Evolutionary conservation across 30 jellyfish, hydroid and myxozoan species (phyloP), one percentile per base, ranked within the genome.

Genomic region (Nemopilema nomurai): DNA sequence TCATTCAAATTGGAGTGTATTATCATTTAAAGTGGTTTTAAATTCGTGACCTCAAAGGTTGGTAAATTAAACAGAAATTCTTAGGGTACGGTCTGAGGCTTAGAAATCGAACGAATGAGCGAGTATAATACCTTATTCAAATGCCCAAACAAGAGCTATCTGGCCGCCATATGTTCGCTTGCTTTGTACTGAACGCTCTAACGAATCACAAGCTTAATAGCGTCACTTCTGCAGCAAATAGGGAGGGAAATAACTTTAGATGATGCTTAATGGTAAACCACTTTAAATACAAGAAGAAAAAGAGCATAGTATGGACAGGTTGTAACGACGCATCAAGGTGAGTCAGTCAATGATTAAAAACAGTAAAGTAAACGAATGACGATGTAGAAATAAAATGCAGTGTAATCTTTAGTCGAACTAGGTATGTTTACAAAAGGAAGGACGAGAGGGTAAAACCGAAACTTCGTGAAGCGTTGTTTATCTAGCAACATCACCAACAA

Each of bases 41-140:
- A 32, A 80, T 80, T 80, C 89, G 89, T 80, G 89, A 80, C 89
- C 89, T 80, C 89, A 80, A 66, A 68, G 80, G 74, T 30, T 66
- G 29, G 53, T 0, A 28, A 63, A 18, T 64, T 70, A 65, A 67
- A 70, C 49, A 79, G 65, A 80, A 28, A 28, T 80, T 80, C 78
- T 20, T 63, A 80, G 76, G 53, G 84, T 57, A 70, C 90, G 67
- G 24, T 84, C 90, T 75, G 69, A 77, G 77, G 90, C 90, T 82
- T 82, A 25, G 51, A 29, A 71, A 82, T 24, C 22, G 49, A 21
- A 27, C 72, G 49, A 28, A 71, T 28, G 18, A 28, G 64, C 27
- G 24, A 71, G 13, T 71, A 26, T 41, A 41, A 41, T 41, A 41
- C 57, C 57, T 41, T 3, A 41, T 41, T 41, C 57, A 41, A n/a